phyloP scores from a whole-genome alignment of 2,797 vertebrate species.

The Takifugu rubripes region DNA sequence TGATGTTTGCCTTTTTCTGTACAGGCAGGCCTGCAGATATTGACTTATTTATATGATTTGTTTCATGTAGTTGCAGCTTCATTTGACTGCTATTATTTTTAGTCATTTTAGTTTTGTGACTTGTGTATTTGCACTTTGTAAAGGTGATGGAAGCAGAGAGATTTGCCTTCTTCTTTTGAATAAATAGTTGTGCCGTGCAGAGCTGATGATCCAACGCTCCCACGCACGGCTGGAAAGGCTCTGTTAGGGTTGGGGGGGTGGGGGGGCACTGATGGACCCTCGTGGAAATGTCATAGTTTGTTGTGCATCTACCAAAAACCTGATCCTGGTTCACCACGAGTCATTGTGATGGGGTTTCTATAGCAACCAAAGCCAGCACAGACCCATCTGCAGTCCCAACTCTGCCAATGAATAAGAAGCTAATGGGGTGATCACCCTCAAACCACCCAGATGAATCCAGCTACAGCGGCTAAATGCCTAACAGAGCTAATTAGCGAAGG shows the following conservation, averaged over 20 bases:
- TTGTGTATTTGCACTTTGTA: slow-evolving; percentile 76
- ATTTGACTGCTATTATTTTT: slow-evolving; percentile 48
- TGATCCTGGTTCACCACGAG: not conserved
- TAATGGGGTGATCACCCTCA: too few species aligned
- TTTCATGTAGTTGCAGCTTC: slow-evolving; percentile 24
- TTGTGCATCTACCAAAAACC: not conserved
- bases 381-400: not conserved
- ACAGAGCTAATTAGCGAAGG: too few species aligned
- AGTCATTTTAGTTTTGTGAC: slow-evolving; percentile 56
- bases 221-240: slow-evolving; percentile 17
- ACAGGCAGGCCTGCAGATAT: slow-evolving; percentile 82
- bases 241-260: not conserved
- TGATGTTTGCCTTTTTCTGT: slow-evolving; percentile 67
- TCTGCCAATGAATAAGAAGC: too few species aligned
- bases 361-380: not conserved
- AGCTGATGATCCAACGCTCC: slow-evolving; percentile 40
- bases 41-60: slow-evolving; percentile 69
- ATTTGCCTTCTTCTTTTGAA: slow-evolving; percentile 53
- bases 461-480: too few species aligned
- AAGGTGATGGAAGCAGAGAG: slow-evolving; percentile 60
- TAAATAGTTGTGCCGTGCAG: slow-evolving; percentile 40
- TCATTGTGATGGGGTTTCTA: too few species aligned
- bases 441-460: too few species aligned
- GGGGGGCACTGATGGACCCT: slow-evolving; percentile 1
- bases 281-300: not conserved